A percentile compares a stretch with the other conserved stretches of the same genome.
Evolutionary conservation across 2,113 vertebrate species (phyloP).

Genomic region (Thalassoma bifasciatum): DNA sequence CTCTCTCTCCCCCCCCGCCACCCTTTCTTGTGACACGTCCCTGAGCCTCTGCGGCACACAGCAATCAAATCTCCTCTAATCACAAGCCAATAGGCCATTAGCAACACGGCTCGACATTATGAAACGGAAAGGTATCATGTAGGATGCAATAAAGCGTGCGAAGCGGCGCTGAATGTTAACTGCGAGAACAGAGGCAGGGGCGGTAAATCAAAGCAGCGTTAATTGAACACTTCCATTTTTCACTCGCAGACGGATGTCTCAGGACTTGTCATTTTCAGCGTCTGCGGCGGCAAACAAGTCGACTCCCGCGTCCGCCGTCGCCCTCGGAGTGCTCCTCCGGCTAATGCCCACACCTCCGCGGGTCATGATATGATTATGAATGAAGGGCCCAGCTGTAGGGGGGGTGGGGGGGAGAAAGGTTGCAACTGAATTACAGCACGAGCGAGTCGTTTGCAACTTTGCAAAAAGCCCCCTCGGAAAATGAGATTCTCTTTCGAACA

Average conservation of each 20-base stretch:
- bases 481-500: conserved; percentile 74
- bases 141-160: conserved; percentile 25
- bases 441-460: conserved; percentile 58
- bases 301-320: conserved; percentile 30
- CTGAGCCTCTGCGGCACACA: conserved; percentile 25
- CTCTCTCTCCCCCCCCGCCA: conserved; percentile 4
- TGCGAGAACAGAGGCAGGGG: conserved; percentile 1
- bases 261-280: background rate
- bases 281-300: background rate
- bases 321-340: conserved; percentile 40
- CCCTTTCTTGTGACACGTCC: conserved; percentile 28
- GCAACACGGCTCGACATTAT: conserved; percentile 18
- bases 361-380: conserved; percentile 52
- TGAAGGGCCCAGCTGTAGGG: conserved; percentile 15
- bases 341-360: conserved; percentile 46
- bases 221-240: conserved; percentile 31
- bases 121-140: conserved; percentile 38
- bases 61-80: conserved; percentile 66
- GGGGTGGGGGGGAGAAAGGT: conserved; percentile 35
- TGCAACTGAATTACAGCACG: conserved; percentile 58
- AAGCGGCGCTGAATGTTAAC: conserved; percentile 41
- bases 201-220: conserved; percentile 41
- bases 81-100: conserved; percentile 48
- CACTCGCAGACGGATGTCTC: conserved; percentile 16
- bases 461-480: conserved; percentile 49